Evolutionary conservation across 2,113 vertebrate genomes (phyloP), one percentile per base, ranked within the genome.

Genomic region (Pterophyllum scalare): DNA sequence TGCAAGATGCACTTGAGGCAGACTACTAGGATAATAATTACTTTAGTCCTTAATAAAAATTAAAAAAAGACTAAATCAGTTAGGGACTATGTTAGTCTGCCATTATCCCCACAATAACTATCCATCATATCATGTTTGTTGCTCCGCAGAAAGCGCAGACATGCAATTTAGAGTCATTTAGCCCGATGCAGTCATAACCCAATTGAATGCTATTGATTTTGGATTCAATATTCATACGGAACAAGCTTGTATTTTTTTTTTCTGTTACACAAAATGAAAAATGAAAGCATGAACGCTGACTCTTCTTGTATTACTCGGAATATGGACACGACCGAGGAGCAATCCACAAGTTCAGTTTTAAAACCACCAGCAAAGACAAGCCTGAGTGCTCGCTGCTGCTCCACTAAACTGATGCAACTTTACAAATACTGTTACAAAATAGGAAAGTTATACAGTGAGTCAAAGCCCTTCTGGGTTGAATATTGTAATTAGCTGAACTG

Each of bases 141-240:
- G 80, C 79, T 82, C 65, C 54, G 75, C 81, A 77, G 24, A 84
- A 85, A 57, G 74, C 43, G 87, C 57, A 67, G 92, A 89, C 67
- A 59, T 77, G 67, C 88, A 90, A 88, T 84, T 83, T 86, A 28
- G 57, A 91, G 89, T 94, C 84, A 92, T 91, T 92, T 90, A 83
- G 61, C 70, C 74, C 85, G 62, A 86, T 87, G 84, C 86, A 89
- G 86, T 87, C 79, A 75, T 94, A 94, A 95, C 89, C 80, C 60
- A 90, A 94, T 94, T 90, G 85, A 82, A 89, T 76, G 52, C 40
- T 56, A 94, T 92, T 86, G 88, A 93, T 96, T 93, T 81, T 72
- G 46, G 61, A 93, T 94, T 82, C 89, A 92, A 92, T 88, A 92
- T 91, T 89, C 52, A 84, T 82, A 87, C 22, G 24, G 57, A 65